Evolutionary conservation across 53 echinoderm and acorn worm genomes (phyloP).

Genomic region (Pentamera pediparva): DNA sequence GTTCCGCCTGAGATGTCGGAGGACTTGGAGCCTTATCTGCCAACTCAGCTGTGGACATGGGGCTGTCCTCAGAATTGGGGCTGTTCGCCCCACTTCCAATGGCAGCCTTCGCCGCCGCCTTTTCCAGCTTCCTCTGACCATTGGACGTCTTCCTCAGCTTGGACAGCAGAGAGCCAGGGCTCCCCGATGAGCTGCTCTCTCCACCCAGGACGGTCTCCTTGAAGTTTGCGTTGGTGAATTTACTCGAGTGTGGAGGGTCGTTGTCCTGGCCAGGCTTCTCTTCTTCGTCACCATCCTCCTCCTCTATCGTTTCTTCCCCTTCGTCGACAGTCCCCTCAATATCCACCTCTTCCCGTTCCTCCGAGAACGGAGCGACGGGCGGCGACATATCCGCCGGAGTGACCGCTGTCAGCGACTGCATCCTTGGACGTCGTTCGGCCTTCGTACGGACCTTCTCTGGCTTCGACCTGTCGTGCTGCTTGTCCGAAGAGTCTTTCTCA

Average conservation of each 20-base stretch:
- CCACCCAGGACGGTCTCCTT: slow-evolving; percentile 76
- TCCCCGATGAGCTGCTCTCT: slow-evolving; percentile 23
- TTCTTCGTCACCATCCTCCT: slow-evolving; percentile 42
- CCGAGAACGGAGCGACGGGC: neutral
- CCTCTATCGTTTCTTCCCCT: slow-evolving; percentile 26
- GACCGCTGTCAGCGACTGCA: neutral
- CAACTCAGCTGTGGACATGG: neutral
- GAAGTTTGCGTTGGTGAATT: slow-evolving; percentile 98
- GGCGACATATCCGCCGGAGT: neutral
- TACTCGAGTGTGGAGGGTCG: slow-evolving; percentile 53
- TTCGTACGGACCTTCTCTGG: slow-evolving; percentile 49
- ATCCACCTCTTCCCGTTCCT: slow-evolving; percentile 22
- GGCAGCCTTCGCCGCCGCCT: neutral
- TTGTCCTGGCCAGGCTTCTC: slow-evolving; percentile 52
- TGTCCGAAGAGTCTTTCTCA: slow-evolving; percentile 58
- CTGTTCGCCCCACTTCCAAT: slow-evolving; percentile 11
- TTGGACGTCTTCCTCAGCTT: slow-evolving; percentile 62
- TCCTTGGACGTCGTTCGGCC: slow-evolving; percentile 32
- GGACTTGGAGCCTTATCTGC: slow-evolving; percentile 9
- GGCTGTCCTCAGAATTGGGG: slow-evolving; percentile 19
- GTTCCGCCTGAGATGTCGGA: neutral
- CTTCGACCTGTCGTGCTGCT: slow-evolving; percentile 38
- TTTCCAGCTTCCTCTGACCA: slow-evolving; percentile 3
- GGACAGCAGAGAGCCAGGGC: slow-evolving; percentile 67
- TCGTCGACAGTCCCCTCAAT: slow-evolving; percentile 22